These are phyloP conservation scores for Dissostichus mawsoni DNA, from an alignment of 2,113 vertebrate genomes.

Conservation along the genomic window DNA sequence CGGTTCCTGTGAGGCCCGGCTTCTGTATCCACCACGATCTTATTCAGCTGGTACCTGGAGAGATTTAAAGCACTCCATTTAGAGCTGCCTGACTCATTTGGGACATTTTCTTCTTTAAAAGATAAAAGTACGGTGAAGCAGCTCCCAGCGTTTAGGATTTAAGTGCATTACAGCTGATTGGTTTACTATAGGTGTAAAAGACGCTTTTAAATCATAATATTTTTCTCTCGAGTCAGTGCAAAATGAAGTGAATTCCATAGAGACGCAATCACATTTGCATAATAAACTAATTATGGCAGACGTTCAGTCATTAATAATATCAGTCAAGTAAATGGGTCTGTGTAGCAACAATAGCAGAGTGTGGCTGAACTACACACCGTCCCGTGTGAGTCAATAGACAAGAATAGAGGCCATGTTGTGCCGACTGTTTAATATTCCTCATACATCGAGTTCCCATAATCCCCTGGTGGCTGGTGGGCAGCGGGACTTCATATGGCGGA, in stretches of 20 bases:
- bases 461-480: constrained; percentile 36
- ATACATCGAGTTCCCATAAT: constrained; percentile 60
- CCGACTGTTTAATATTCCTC: constrained; percentile 69
- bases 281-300: constrained; percentile 67
- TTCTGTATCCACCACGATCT: constrained; percentile 91
- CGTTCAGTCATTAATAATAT: constrained; percentile 73
- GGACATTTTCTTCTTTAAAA: constrained; percentile 1
- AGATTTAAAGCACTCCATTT: constrained; percentile 1
- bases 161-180: constrained; percentile 45
- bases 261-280: constrained; percentile 67
- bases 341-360: constrained; percentile 62
- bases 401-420: constrained; percentile 48
- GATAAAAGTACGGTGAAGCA: constrained; percentile 38
- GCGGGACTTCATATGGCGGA: constrained; percentile 34
- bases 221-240: constrained; percentile 53
- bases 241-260: constrained; percentile 57
- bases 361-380: constrained; percentile 46
- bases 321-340: constrained; percentile 65
- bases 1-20: constrained; percentile 92
- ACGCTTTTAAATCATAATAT: constrained; percentile 47
- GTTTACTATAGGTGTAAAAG: constrained; percentile 45
- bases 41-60: constrained; percentile 93
- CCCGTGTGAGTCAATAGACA: constrained; percentile 44
- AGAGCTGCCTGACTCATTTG: background rate
- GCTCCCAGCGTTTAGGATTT: constrained; percentile 39